These are phyloP conservation scores for Menidia beryllina DNA, from an alignment of 2,113 vertebrate genomes.

Conservation along the genomic window DNA sequence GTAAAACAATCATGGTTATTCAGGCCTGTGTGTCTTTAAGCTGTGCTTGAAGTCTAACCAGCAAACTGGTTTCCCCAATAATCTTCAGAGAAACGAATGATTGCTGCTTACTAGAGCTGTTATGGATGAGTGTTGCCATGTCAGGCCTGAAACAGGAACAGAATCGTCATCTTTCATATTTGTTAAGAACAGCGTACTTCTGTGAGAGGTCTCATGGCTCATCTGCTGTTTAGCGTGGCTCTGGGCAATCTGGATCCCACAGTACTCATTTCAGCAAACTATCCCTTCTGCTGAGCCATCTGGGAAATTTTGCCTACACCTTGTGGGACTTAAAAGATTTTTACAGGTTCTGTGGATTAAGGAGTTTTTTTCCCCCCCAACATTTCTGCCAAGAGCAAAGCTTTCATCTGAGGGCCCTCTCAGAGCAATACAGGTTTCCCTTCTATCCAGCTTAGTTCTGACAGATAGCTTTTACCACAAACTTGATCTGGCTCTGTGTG, in stretches of 20 bases:
- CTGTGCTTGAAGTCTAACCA: not conserved
- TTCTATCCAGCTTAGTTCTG: not conserved
- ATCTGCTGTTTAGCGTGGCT: not conserved
- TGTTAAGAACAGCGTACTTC: not conserved
- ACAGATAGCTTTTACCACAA: not conserved
- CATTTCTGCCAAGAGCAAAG: constrained; percentile 20
- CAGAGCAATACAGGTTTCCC: constrained; percentile 7
- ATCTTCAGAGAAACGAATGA: no score
- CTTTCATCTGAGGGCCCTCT: constrained; percentile 17
- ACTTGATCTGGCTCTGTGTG: not conserved
- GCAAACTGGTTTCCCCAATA: not conserved
- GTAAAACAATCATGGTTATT: not conserved
- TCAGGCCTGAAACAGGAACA: not conserved
- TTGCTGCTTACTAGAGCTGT: not conserved
- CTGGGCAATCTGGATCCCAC: not conserved
- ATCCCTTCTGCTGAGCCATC: constrained; percentile 7
- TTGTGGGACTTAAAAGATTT: constrained; percentile 21
- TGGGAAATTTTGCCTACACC: not conserved
- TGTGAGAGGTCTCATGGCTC: not conserved
- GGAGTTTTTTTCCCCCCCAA: constrained; percentile 23
- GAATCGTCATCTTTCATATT: not conserved
- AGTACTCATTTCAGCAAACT: constrained; percentile 11
- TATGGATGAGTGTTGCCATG: not conserved
- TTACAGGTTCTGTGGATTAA: not conserved
- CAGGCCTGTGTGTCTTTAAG: not conserved